These are phyloP conservation scores for Saxidomus purpurata DNA, from an alignment of 1,140 invertebrate genomes.

Conservation along the genomic window DNA sequence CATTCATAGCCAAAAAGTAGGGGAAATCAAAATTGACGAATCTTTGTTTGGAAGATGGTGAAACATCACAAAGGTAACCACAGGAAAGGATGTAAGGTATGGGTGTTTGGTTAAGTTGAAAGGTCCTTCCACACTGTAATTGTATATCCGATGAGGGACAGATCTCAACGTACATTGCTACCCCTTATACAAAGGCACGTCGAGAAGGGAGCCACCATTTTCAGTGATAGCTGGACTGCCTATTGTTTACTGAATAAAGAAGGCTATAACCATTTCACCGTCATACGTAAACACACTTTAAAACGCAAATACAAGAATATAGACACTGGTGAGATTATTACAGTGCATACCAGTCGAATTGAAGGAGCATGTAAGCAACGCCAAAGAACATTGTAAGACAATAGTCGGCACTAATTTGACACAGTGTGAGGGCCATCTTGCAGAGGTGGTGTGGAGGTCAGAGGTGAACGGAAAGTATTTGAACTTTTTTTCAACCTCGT, in stretches of 20 bases:
- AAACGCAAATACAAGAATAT: constrained; percentile 50
- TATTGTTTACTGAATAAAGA: constrained; percentile 38
- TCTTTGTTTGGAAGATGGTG: too few relatives aligned
- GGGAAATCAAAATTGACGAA: too few relatives aligned
- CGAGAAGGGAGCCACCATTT: neutral
- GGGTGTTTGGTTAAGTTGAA: too few relatives aligned
- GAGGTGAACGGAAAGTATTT: neutral
- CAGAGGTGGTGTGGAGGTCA: constrained; percentile 38
- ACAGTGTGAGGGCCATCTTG: constrained; percentile 41
- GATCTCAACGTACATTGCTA: neutral
- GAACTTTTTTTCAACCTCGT: neutral
- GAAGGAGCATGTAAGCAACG: constrained; percentile 63
- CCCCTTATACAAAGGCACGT: constrained; percentile 47
- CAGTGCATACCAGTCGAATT: constrained; percentile 46
- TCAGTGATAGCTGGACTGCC: constrained; percentile 52
- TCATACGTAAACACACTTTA: constrained; percentile 37
- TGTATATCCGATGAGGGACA: too few relatives aligned
- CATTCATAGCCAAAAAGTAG: neutral
- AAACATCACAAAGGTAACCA: too few relatives aligned
- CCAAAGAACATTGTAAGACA: constrained; percentile 45
- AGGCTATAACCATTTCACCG: constrained; percentile 42
- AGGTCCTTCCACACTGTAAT: too few relatives aligned
- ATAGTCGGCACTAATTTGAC: constrained; percentile 28
- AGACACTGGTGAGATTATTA: constrained; percentile 11
- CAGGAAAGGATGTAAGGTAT: too few relatives aligned